Base-by-base conservation (phyloP, 1,140 invertebrate genomes). In the Mercenaria mercenaria region DNA sequence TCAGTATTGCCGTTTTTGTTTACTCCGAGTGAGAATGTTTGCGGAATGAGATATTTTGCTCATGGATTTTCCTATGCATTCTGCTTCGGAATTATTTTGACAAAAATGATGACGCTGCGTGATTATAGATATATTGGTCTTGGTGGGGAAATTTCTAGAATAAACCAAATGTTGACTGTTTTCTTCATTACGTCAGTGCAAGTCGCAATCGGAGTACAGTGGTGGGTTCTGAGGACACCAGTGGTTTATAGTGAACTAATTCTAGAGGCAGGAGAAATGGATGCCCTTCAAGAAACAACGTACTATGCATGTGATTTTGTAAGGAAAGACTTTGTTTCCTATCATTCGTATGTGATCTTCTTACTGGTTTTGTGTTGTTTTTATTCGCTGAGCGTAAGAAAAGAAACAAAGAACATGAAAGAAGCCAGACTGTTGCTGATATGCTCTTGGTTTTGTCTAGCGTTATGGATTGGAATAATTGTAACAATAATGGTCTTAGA, bases 71-170 rank as follows among this genome's bases (percentile, higher is more conserved):
- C 96, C 0, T 97, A 96, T 72, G 96, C 96, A 3, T 81, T 97
- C 0, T 93, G 96, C 0, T 97, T 97, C 90, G 97, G 97, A 1
- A 95, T 96, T 0, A 96, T 97, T 93, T 93, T 97, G 10, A 95
- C 97, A 1, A 96, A 97, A 61, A 95, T 97, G 13, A 95, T 97
- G 61, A 97, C 97, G 85, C 92, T 97, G 0, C 96, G 97, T 8
- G 96, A 97, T 41, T 97, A 97, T 29, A 96, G 96, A 32, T 96
- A 95, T 4, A 96, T 96, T 0, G 96, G 97, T 0, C 96, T 97
- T 67, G 96, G 97, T n/a, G 96, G 96, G 29, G 97, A 97, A 92
- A 96, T 97, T 3, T 97, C 97, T 74, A 97, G 97, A 8, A 96
- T 97, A 50, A 94, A 97, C 8, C 97, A 97, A 84, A 94, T 96